A percentile compares a stretch with the other conserved stretches of the same genome.
phyloP scores from a whole-genome alignment of 2,797 vertebrate species.

The Silurus aristotelis region DNA sequence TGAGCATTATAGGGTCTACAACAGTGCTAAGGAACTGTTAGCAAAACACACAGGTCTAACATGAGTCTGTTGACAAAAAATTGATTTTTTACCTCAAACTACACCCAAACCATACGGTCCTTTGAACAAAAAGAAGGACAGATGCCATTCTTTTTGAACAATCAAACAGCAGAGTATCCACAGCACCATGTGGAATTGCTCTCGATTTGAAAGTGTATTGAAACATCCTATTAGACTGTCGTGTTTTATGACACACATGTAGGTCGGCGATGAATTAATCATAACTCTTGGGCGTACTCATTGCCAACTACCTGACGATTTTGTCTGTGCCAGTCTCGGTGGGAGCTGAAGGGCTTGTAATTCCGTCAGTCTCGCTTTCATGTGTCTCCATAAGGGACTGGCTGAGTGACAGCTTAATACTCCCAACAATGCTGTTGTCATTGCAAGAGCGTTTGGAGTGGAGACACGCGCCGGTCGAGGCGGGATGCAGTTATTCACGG shows the following conservation, averaged over 20 bases:
- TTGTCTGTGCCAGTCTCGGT: slow-evolving; percentile 43
- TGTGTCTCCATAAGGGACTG: slow-evolving; percentile 46
- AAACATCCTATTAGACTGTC: slow-evolving; percentile 55
- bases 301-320: slow-evolving; percentile 47
- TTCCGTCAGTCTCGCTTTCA: slow-evolving; percentile 53
- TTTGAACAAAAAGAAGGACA: slow-evolving; percentile 45
- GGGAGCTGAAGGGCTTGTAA: slow-evolving; percentile 51
- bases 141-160: slow-evolving; percentile 64
- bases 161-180: slow-evolving; percentile 72
- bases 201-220: slow-evolving; percentile 30
- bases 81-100: slow-evolving; percentile 2
- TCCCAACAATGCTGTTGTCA: slow-evolving; percentile 50
- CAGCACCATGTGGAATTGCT: neutral
- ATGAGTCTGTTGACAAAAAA: slow-evolving; percentile 23
- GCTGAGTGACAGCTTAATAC: slow-evolving; percentile 60
- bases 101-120: slow-evolving; percentile 16
- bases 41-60: slow-evolving; percentile 1
- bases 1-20: neutral
- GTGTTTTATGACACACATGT: slow-evolving; percentile 41
- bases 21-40: slow-evolving; percentile 9
- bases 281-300: slow-evolving; percentile 46
- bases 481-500: slow-evolving; percentile 35
- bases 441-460: slow-evolving; percentile 33
- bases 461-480: slow-evolving; percentile 37
- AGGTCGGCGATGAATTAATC: slow-evolving; percentile 56